A percentile compares a stretch with the other conserved stretches of the same genome.
phyloP scores from a whole-genome alignment of 2,113 vertebrate genomes.

The Ibidorhyncha struthersii region DNA sequence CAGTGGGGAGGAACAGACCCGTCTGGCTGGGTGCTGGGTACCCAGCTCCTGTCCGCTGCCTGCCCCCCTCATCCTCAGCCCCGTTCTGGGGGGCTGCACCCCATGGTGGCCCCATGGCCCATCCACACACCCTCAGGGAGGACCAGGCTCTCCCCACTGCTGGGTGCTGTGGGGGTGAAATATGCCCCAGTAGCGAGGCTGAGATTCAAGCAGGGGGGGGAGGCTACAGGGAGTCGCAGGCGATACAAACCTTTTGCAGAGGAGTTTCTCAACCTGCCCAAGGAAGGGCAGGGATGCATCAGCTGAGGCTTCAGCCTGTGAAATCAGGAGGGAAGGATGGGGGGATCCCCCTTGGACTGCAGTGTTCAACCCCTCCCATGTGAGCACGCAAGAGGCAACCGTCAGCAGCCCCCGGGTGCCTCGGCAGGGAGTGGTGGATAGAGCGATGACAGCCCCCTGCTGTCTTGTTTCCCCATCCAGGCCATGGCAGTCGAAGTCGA shows the following conservation, averaged over 20 bases:
- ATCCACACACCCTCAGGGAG: accelerated
- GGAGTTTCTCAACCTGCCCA: accelerated
- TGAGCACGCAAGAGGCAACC: accelerated
- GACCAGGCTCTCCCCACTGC: accelerated
- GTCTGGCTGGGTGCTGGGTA: neutral
- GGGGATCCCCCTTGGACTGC: neutral
- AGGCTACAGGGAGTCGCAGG: accelerated
- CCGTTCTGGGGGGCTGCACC: accelerated
- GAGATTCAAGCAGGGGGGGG: accelerated
- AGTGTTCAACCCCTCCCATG: neutral
- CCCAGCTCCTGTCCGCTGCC: neutral
- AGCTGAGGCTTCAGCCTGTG: neutral
- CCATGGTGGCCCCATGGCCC: accelerated
- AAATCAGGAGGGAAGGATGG: neutral
- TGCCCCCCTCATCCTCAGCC: neutral
- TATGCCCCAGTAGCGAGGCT: accelerated
- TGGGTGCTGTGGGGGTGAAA: too few species aligned
- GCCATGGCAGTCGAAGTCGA: neutral
- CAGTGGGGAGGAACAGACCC: slow-evolving; percentile 1
- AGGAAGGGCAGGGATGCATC: neutral
- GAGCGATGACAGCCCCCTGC: neutral
- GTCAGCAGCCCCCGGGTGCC: accelerated
- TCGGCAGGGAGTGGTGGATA: accelerated
- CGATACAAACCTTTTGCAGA: neutral
- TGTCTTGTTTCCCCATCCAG: neutral